phyloP scores from a whole-genome alignment of 2,888 invertebrate species.

The Torymus auratus region DNA sequence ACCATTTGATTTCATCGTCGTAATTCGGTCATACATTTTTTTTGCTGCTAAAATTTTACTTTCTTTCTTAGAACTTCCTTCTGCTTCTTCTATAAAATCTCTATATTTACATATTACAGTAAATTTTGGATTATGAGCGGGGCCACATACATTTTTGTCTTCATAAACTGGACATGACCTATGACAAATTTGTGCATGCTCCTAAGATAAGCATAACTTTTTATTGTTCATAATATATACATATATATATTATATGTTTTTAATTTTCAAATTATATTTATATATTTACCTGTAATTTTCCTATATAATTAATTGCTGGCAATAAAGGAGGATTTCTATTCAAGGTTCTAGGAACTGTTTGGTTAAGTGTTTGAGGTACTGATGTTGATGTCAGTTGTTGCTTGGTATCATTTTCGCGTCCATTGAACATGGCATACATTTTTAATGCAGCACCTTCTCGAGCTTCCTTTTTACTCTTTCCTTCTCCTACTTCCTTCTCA shows the following conservation, averaged over 20 bases:
- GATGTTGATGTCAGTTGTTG: too few relatives aligned
- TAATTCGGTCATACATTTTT: conserved; percentile 27
- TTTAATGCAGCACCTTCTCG: conserved; percentile 26
- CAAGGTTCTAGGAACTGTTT: too few relatives aligned
- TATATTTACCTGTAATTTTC: conserved; percentile 32
- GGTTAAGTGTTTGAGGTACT: too few relatives aligned
- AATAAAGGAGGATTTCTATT: neutral
- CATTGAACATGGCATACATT: conserved; percentile 21
- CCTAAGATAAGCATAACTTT: neutral
- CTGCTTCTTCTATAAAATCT: neutral
- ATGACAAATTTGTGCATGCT: neutral
- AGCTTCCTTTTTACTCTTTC: conserved; percentile 40
- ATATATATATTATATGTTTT: too few relatives aligned
- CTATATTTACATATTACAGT: conserved; percentile 25
- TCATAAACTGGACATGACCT: neutral
- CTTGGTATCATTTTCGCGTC: too few relatives aligned
- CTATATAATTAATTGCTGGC: conserved; percentile 20
- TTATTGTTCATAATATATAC: too few relatives aligned
- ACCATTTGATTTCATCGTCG: neutral
- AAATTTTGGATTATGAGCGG: conserved; percentile 30
- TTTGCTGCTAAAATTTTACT: conserved; percentile 20
- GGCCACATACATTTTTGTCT: neutral
- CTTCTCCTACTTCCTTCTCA: neutral
- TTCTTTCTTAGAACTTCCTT: conserved; percentile 33
- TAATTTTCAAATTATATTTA: too few relatives aligned